These are phyloP conservation scores for Schlechtendalia chinensis DNA, from an alignment of 1,140 invertebrate genomes.

Conservation along the genomic window DNA sequence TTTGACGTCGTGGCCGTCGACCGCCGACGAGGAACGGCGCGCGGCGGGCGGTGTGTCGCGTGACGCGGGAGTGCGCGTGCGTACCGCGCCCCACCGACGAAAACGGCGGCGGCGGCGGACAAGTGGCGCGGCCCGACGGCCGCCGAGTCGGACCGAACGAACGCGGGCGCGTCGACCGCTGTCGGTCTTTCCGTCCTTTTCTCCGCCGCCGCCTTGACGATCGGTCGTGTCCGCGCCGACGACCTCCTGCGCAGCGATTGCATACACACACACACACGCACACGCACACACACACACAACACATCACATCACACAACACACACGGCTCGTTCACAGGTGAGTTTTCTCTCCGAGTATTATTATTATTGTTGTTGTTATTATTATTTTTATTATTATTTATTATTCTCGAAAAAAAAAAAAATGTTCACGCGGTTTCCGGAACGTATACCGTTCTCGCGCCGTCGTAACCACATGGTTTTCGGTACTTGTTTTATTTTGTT, in stretches of 20 bases:
- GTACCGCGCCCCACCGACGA: not conserved
- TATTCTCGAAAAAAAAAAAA: too few relatives aligned
- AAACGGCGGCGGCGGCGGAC: not conserved
- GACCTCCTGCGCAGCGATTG: not conserved
- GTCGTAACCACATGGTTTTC: not conserved
- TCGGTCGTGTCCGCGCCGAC: constrained; percentile 30
- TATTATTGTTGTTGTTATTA: not conserved
- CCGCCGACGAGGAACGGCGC: too few relatives aligned
- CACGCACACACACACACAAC: not conserved
- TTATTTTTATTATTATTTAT: too few relatives aligned
- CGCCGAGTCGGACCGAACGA: constrained; percentile 26
- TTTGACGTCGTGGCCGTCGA: not conserved
- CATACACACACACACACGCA: not conserved
- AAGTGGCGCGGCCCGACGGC: constrained; percentile 42
- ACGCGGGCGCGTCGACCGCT: constrained; percentile 21
- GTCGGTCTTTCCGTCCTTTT: constrained; percentile 25
- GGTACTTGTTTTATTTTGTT: not conserved
- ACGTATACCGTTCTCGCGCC: not conserved
- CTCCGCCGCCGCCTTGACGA: constrained; percentile 18
- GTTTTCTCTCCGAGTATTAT: not conserved
- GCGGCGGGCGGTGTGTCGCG: not conserved
- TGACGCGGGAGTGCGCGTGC: constrained; percentile 8
- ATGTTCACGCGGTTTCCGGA: too few relatives aligned
- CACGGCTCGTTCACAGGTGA: not conserved
- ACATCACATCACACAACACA: not conserved